Evolutionary conservation across 2,888 invertebrate genomes (phyloP).

Genomic region (Oscheius sp.): DNA sequence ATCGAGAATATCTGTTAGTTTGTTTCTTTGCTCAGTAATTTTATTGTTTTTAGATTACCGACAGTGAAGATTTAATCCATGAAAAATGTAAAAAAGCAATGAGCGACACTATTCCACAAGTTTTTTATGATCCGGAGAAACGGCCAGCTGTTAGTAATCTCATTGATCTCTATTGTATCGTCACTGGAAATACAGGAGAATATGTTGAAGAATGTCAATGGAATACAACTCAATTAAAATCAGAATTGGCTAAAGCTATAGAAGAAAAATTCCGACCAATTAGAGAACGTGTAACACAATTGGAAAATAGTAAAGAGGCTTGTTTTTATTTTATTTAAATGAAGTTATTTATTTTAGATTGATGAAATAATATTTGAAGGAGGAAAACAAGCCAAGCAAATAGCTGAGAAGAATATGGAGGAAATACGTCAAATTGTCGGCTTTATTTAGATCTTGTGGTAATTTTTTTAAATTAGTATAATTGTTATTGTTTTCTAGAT

Average conservation of each 20-base stretch:
- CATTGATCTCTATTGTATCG: conserved; percentile 75
- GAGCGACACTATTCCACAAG: conserved; percentile 87
- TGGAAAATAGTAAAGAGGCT: conserved; percentile 41
- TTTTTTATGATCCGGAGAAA: conserved; percentile 84
- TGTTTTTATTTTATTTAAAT: not conserved
- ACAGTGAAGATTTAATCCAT: conserved; percentile 74
- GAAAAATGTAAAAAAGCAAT: conserved; percentile 87
- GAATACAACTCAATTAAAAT: conserved; percentile 48
- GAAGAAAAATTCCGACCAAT: conserved; percentile 44
- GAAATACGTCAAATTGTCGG: conserved; percentile 47
- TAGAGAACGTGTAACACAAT: conserved; percentile 40
- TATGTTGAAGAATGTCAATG: conserved; percentile 38
- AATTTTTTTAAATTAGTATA: conserved; percentile 6
- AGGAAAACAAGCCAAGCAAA: conserved; percentile 41
- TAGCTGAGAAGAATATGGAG: conserved; percentile 48
- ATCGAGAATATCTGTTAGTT: conserved; percentile 81
- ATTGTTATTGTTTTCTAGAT: not conserved
- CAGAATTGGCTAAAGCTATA: conserved; percentile 45
- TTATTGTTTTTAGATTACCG: conserved; percentile 42
- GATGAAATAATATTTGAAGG: conserved; percentile 47
- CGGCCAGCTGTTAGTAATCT: conserved; percentile 92
- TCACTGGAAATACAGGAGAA: conserved; percentile 24
- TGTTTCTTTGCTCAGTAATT: not conserved
- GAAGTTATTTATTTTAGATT: conserved; percentile 38
- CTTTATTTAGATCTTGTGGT: conserved; percentile 8